Percentiles rank a stretch among this genome's conserved stretches.
These are phyloP conservation scores for Ophraella communa DNA, from an alignment of 2,888 invertebrate species.

Conservation along the genomic window DNA sequence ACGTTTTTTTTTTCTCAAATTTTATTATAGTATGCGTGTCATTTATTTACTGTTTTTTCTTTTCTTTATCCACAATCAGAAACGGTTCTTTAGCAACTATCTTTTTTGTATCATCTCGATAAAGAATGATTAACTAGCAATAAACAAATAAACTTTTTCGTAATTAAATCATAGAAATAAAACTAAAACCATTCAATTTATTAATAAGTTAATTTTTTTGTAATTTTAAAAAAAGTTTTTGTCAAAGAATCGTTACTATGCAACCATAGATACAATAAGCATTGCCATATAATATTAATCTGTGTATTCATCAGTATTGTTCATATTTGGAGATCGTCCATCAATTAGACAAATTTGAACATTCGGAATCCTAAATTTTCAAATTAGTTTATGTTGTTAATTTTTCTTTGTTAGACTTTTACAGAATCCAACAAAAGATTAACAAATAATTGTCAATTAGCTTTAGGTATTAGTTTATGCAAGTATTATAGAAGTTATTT, in stretches of 20 bases:
- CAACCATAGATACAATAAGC: constrained; percentile 41
- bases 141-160: too few relatives aligned
- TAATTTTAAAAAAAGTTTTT: too few relatives aligned
- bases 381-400: constrained; percentile 9
- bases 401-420: constrained; percentile 17
- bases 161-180: too few relatives aligned
- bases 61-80: constrained; percentile 44
- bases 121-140: too few relatives aligned
- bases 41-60: constrained; percentile 53
- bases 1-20: constrained; percentile 49
- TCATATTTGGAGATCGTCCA: constrained; percentile 27
- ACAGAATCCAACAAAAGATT: constrained; percentile 28
- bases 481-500: neutral
- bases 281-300: constrained; percentile 47
- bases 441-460: constrained; percentile 17
- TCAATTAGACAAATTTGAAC: constrained; percentile 20
- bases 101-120: too few relatives aligned
- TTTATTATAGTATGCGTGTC: constrained; percentile 51
- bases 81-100: constrained; percentile 21
- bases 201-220: too few relatives aligned
- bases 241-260: neutral
- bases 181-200: too few relatives aligned
- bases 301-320: constrained; percentile 36
- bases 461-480: constrained; percentile 4
- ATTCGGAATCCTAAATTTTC: constrained; percentile 11